phyloP scores from a whole-genome alignment of 2,113 vertebrate genomes.

The Piliocolobus tephrosceles region DNA sequence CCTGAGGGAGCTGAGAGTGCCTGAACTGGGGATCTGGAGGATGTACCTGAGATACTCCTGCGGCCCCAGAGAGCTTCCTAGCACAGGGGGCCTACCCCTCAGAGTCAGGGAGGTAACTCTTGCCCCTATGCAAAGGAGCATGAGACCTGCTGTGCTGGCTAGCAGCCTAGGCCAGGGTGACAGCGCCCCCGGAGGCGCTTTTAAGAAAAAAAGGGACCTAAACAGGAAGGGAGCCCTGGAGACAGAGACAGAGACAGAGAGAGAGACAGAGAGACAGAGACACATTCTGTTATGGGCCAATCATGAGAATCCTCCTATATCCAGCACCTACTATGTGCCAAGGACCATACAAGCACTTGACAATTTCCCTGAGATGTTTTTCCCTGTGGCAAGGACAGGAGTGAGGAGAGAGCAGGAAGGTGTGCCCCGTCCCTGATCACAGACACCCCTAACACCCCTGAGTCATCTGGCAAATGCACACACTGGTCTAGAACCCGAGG shows the following conservation, averaged over 20 bases:
- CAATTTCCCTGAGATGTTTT: neutral
- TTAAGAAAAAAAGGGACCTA: neutral
- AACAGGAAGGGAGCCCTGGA: neutral
- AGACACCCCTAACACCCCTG: neutral
- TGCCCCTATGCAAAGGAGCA: neutral
- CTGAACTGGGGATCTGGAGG: neutral
- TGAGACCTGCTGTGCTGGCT: neutral
- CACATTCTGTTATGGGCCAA: neutral
- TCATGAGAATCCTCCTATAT: too few relatives aligned
- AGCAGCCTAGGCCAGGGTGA: neutral
- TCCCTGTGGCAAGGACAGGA: neutral
- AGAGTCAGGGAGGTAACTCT: neutral
- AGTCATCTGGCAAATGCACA: neutral
- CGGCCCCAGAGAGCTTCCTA: neutral
- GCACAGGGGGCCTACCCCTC: too few relatives aligned
- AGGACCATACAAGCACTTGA: rapidly evolving
- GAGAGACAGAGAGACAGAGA: neutral
- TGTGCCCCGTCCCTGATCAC: too few relatives aligned
- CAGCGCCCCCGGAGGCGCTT: neutral
- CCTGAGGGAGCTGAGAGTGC: neutral
- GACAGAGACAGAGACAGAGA: too few relatives aligned
- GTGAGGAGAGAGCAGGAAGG: neutral
- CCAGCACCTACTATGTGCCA: neutral
- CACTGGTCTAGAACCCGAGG: neutral
- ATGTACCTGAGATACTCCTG: neutral